Percentiles rank a stretch among this genome's conserved stretches.
Evolutionary conservation across 2,113 vertebrate genomes (phyloP).

Genomic region (Aegithalos caudatus): DNA sequence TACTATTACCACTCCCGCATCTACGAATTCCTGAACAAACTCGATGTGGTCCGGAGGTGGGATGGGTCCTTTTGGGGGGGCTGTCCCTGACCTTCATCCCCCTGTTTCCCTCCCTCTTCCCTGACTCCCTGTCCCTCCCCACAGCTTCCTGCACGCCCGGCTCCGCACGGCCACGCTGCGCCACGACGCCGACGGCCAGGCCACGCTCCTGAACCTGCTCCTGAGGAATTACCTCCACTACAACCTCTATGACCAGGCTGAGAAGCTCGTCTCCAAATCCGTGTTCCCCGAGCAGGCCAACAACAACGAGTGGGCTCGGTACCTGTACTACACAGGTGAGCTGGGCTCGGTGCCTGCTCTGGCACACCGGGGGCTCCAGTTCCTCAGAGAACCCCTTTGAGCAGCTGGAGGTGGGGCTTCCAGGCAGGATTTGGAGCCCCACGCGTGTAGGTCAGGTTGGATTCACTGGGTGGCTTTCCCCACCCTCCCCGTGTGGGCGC

Average conservation of each 20-base stretch:
- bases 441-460: rapidly evolving
- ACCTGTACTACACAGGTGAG: constrained; percentile 96
- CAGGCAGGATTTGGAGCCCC: not conserved
- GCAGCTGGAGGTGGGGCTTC: not conserved
- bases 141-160: constrained; percentile 89
- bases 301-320: constrained; percentile 99
- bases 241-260: constrained; percentile 95
- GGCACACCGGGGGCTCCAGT: not conserved
- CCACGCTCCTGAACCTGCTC: constrained; percentile 92
- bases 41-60: constrained; percentile 91
- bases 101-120: not conserved
- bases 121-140: not conserved
- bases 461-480: not conserved
- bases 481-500: not conserved
- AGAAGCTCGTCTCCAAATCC: constrained; percentile 96
- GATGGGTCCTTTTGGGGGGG: rapidly evolving
- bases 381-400: not conserved
- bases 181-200: constrained; percentile 92
- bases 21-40: constrained; percentile 92
- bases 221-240: constrained; percentile 96
- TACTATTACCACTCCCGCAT: constrained; percentile 95
- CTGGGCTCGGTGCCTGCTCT: not conserved
- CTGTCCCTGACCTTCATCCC: rapidly evolving
- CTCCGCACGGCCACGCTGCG: constrained; percentile 92
- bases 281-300: constrained; percentile 96